Percentiles rank a stretch among this genome's conserved stretches.
Evolutionary conservation across 35 echinoderm and acorn worm genomes (phyloP).

Genomic region (Chiridota heheva): DNA sequence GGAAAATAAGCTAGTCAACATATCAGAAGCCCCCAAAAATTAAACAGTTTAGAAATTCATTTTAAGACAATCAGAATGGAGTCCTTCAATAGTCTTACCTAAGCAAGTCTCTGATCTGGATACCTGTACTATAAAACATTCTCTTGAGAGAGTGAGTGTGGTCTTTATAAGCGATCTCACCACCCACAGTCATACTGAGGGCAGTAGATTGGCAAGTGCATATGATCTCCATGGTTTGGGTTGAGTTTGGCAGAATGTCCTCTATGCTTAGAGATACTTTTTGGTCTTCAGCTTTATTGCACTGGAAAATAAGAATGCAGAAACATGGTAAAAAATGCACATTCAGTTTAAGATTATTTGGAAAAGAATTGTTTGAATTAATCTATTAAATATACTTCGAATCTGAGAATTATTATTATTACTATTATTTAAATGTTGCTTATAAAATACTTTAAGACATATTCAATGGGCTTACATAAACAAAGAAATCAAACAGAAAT

Average conservation of each 20-base stretch:
- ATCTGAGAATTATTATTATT: no score
- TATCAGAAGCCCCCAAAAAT: neutral
- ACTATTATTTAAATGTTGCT: no score
- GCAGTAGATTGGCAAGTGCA: slow-evolving; percentile 57
- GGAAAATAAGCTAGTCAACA: neutral
- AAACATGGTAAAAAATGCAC: neutral
- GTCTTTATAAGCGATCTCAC: slow-evolving; percentile 80
- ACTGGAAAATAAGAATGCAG: slow-evolving; percentile 34
- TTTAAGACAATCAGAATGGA: neutral
- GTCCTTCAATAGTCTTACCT: slow-evolving; percentile 42
- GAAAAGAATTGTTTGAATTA: no score
- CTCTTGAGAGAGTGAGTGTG: slow-evolving; percentile 54
- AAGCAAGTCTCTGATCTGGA: slow-evolving; percentile 67
- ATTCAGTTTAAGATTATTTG: neutral
- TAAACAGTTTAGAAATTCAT: neutral
- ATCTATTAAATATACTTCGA: no score
- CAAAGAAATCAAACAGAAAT: no score
- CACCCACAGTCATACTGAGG: slow-evolving; percentile 75
- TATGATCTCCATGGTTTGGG: slow-evolving; percentile 3
- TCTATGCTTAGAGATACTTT: slow-evolving; percentile 5
- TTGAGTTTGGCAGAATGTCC: slow-evolving; percentile 24
- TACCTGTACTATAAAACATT: slow-evolving; percentile 69
- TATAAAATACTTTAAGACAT: no score
- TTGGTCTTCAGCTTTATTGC: slow-evolving; percentile 2
- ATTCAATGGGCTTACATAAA: no score